These are phyloP conservation scores for Botia kubotai DNA, from an alignment of 2,797 vertebrate genomes.

Conservation along the genomic window DNA sequence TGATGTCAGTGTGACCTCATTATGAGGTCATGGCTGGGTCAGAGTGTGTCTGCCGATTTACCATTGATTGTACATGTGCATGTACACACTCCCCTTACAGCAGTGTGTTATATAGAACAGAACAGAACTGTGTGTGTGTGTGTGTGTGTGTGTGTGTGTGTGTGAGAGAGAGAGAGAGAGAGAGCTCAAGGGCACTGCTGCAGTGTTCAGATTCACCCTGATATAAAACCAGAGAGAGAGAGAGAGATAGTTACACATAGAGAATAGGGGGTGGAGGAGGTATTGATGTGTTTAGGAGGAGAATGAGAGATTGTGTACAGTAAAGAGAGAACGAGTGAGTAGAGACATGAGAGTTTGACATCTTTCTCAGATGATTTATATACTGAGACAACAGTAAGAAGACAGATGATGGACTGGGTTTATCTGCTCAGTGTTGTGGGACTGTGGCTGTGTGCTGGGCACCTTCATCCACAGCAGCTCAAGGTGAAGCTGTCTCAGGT, in stretches of 20 bases:
- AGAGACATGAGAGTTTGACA: too few relatives aligned
- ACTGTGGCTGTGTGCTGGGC: not conserved
- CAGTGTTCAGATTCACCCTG: not conserved
- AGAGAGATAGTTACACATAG: conserved; percentile 31
- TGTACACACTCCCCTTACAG: conserved; percentile 17
- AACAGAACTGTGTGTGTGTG: conserved; percentile 44
- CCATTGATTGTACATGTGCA: not conserved
- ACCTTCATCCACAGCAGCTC: conserved; percentile 31
- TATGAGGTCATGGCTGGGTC: conserved; percentile 11
- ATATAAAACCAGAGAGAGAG: not conserved
- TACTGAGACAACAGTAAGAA: not conserved
- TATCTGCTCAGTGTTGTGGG: not conserved
- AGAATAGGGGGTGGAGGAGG: conserved; percentile 31
- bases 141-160: too few relatives aligned
- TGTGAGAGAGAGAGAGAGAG: not conserved
- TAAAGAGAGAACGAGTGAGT: not conserved
- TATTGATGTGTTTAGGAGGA: conserved; percentile 24
- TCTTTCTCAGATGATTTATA: not conserved
- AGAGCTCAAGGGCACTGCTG: not conserved
- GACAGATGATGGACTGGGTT: too few relatives aligned
- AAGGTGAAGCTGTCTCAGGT: conserved; percentile 54
- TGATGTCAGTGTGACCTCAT: conserved; percentile 19
- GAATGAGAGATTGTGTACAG: not conserved
- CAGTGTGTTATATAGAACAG: conserved; percentile 38
- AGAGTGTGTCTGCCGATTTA: not conserved